phyloP scores from a whole-genome alignment of 2,113 vertebrate genomes.

The Erpornis zantholeuca region DNA sequence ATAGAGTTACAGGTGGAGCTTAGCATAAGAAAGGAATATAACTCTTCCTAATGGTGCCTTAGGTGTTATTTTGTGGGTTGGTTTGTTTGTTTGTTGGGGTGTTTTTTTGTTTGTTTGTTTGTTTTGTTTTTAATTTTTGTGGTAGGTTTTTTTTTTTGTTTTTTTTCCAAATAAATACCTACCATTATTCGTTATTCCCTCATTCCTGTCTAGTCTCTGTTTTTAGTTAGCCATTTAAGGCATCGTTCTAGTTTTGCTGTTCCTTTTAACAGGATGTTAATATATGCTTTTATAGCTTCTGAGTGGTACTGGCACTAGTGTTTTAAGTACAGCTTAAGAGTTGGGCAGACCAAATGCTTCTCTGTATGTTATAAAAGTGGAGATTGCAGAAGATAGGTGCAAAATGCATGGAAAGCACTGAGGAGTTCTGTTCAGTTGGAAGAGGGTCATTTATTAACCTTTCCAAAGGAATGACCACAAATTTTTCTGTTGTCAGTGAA shows the following conservation, averaged over 20 bases:
- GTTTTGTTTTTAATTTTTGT: too few species aligned
- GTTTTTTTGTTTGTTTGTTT: too few species aligned
- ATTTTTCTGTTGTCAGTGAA: constrained; percentile 76
- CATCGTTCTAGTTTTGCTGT: background rate
- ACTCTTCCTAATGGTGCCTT: background rate
- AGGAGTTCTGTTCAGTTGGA: background rate
- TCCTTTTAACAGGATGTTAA: background rate
- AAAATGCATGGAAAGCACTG: background rate
- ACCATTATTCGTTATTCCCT: too few species aligned
- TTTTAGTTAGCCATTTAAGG: too few species aligned
- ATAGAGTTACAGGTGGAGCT: background rate
- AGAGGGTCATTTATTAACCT: background rate
- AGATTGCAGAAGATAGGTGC: background rate
- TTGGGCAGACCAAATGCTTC: background rate
- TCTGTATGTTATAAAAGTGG: background rate
- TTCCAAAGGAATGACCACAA: background rate
- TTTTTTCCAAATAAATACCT: too few species aligned
- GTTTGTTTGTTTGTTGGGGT: too few species aligned
- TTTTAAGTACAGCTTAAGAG: background rate
- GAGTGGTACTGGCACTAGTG: background rate
- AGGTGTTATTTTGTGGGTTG: too few species aligned
- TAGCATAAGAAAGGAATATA: background rate
- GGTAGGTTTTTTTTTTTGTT: too few species aligned
- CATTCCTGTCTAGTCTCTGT: too few species aligned
- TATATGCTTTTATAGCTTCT: background rate